Base-by-base conservation (phyloP, 2,888 invertebrate species). In the Myopa tessellatipennis region DNA sequence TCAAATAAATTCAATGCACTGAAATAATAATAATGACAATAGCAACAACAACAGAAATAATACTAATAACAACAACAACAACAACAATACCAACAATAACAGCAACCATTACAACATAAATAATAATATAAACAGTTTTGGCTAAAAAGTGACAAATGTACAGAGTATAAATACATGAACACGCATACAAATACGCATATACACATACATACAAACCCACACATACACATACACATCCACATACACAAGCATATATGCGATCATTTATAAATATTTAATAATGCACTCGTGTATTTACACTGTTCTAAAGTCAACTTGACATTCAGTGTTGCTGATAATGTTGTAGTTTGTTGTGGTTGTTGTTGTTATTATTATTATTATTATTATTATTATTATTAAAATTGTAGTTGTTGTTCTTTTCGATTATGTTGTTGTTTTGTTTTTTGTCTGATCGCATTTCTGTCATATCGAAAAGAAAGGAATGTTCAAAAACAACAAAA, bases 1-100 rank as follows among this genome's bases (percentile, higher is more conserved):
- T 52, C 52, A 55, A 52, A 52, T 26, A n/a, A 14, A 52, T 70
- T 55, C 70, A 70, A 52, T 70, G 50, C 65, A 34, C 14, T 36
- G 16, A 26, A 34, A 65, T 63, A 34, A 65, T 34, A 34, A 65
- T 4, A 38, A 65, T 7, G 34, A 38, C 65, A 65, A 36, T 34
- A 34, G 8, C 38, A 65, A 26, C n/a, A 63, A 34, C 18, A 18
- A 63, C 4, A 63, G 10, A 63, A 34, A 5, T 2, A 38, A 14
- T 65, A 12, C 5, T 63, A 26, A 63, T 50, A 50, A 55, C 65
- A 36, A 65, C 65, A 36, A 36, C 3, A 61, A 61, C 4, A 7
- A 26, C 61, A 26, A 61, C 61, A 61, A 55, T 6, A 55, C 3
- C 34, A 26, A 16, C 61, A 61, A 26, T 34, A 61, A 61, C 26